A percentile compares a stretch with the other conserved stretches of the same genome.
Conservation (phyloP, 1,140 invertebrate species). For the Leptinotarsa texana region DNA sequence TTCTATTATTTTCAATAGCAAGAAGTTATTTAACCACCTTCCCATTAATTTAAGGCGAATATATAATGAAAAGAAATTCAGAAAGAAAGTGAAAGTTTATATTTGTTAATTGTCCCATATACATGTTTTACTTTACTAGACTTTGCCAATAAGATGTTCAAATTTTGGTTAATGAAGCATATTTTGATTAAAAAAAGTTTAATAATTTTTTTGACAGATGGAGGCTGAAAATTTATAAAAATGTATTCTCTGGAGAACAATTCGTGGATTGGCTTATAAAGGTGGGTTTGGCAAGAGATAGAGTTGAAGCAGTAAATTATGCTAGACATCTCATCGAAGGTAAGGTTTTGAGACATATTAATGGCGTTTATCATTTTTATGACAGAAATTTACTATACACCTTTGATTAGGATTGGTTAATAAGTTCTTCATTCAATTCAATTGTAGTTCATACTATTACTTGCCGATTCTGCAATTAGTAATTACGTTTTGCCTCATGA, state of each 20-base stretch:
- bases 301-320: conserved; percentile 78
- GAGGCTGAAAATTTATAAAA: conserved; percentile 72
- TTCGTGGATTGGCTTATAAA: conserved; percentile 86
- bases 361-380: conserved; percentile 79
- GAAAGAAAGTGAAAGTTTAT: no score
- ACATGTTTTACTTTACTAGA: no score
- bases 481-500: neutral
- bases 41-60: no score
- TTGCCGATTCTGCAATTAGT: neutral
- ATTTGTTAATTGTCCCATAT: no score
- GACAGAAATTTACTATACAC: conserved; percentile 73
- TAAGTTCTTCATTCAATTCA: neutral
- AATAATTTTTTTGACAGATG: conserved; percentile 57
- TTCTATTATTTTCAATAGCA: no score
- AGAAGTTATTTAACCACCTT: no score
- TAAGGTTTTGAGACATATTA: conserved; percentile 80
- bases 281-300: conserved; percentile 74
- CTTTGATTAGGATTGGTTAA: conserved; percentile 55
- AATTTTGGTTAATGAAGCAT: no score
- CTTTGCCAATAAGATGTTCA: no score
- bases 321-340: conserved; percentile 83
- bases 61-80: no score
- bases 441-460: neutral
- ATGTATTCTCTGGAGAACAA: conserved; percentile 81
- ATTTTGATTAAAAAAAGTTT: no score